A percentile compares a stretch with the other conserved stretches of the same genome.
Conservation (phyloP, 2,113 vertebrate species). For the Pterocles burchelli region DNA sequence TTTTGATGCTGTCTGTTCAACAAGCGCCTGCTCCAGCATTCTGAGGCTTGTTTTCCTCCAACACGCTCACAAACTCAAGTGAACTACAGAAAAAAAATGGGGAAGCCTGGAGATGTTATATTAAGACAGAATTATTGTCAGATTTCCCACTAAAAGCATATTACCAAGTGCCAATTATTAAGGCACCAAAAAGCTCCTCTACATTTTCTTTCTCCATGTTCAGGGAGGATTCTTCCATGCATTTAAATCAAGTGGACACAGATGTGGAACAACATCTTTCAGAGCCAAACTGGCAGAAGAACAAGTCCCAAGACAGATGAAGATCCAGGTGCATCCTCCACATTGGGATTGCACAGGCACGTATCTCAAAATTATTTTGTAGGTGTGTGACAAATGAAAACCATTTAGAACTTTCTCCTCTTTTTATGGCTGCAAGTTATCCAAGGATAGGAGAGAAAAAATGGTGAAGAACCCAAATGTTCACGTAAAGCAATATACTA, state of each 20-base stretch:
- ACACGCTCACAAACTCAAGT: accelerated
- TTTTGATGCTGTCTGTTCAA: accelerated
- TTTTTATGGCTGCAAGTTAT: background rate
- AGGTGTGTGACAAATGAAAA: background rate
- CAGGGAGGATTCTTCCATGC: background rate
- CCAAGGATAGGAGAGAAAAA: background rate
- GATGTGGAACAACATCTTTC: background rate
- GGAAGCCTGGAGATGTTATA: accelerated
- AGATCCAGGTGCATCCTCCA: background rate
- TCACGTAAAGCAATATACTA: background rate
- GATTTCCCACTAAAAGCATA: background rate
- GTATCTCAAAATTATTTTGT: background rate
- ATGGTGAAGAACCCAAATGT: background rate
- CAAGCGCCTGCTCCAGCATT: background rate
- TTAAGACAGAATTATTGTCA: background rate
- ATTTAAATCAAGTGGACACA: background rate
- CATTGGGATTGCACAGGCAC: background rate
- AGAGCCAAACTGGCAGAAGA: background rate
- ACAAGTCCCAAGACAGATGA: background rate
- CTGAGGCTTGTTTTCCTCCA: background rate
- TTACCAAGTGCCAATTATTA: background rate
- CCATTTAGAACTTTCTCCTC: background rate
- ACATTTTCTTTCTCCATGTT: background rate
- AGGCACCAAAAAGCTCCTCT: background rate
- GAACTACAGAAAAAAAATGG: background rate